Evolutionary conservation across 2,797 vertebrate species (phyloP).

Genomic region (Knipowitschia caucasica): DNA sequence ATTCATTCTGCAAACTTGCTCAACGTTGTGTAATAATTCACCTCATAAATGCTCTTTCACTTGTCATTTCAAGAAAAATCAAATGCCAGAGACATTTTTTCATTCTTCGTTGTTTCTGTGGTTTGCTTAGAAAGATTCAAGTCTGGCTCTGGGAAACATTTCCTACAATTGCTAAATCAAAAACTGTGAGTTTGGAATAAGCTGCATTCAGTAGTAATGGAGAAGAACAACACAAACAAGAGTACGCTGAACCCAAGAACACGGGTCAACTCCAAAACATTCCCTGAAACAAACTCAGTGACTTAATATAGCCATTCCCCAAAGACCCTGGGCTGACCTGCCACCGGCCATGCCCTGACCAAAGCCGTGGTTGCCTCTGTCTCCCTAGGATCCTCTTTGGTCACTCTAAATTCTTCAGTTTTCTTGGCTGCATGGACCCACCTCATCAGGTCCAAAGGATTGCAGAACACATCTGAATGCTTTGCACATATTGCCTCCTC

Average conservation of each 20-base stretch:
- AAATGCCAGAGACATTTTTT: neutral
- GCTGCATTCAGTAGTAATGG: conserved; percentile 36
- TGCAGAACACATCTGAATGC: conserved; percentile 33
- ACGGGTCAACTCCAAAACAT: conserved; percentile 75
- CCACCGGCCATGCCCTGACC: conserved; percentile 60
- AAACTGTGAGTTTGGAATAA: conserved; percentile 30
- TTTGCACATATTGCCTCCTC: conserved; percentile 55
- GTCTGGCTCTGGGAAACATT: conserved; percentile 35
- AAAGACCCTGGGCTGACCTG: conserved; percentile 74
- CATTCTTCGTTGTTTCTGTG: conserved; percentile 32
- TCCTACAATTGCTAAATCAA: conserved; percentile 45
- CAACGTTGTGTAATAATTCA: neutral
- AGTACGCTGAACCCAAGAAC: conserved; percentile 69
- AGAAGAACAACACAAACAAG: conserved; percentile 67
- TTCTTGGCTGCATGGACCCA: conserved; percentile 57
- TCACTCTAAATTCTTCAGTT: conserved; percentile 67
- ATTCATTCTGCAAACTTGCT: too few species aligned
- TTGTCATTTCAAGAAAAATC: conserved; percentile 10
- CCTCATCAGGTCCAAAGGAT: conserved; percentile 64
- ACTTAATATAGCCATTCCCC: conserved; percentile 75
- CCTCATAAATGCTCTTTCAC: conserved; percentile 1
- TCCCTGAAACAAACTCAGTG: conserved; percentile 74
- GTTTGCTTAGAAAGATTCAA: conserved; percentile 32
- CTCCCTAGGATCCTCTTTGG: conserved; percentile 74
- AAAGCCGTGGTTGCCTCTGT: conserved; percentile 71